Conservation (phyloP, 1,140 invertebrate species). For the Drosophila rhopaloa region DNA sequence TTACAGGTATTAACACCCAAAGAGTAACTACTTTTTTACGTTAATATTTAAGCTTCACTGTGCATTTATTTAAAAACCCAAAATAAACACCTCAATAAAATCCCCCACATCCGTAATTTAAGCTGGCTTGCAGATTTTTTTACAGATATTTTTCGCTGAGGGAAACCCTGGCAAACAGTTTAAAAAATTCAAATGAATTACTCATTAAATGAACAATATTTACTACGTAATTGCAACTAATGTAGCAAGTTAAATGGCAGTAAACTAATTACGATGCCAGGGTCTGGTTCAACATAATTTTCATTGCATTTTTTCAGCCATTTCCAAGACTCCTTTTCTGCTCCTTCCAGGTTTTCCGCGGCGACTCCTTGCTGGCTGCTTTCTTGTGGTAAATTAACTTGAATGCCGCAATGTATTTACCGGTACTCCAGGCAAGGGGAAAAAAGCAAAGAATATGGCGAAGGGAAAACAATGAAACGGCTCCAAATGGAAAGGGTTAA, state of each 20-base stretch:
- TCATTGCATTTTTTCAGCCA: constrained; percentile 40
- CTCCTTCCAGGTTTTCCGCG: background rate
- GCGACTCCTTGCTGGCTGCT: constrained; percentile 43
- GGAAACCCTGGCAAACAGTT: constrained; percentile 9
- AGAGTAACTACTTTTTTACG: too few species aligned
- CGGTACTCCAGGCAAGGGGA: constrained; percentile 49
- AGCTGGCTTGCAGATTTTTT: background rate
- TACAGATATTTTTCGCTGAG: background rate
- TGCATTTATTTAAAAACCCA: background rate
- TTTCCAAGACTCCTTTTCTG: background rate
- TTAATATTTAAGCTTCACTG: too few species aligned
- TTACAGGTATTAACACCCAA: too few species aligned
- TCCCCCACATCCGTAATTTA: too few species aligned
- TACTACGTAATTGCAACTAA: constrained; percentile 64
- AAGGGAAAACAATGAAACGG: constrained; percentile 34
- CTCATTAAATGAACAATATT: constrained; percentile 47
- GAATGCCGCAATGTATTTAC: constrained; percentile 80
- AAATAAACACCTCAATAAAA: background rate
- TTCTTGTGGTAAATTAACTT: constrained; percentile 77
- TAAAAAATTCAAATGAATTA: constrained; percentile 31
- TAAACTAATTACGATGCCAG: constrained; percentile 66
- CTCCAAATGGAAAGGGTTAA: constrained; percentile 58
- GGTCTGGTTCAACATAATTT: constrained; percentile 50
- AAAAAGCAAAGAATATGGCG: constrained; percentile 37
- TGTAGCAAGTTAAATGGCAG: constrained; percentile 67